Base-by-base conservation (phyloP, 2,888 invertebrate species). In the Athetis lepigone region DNA sequence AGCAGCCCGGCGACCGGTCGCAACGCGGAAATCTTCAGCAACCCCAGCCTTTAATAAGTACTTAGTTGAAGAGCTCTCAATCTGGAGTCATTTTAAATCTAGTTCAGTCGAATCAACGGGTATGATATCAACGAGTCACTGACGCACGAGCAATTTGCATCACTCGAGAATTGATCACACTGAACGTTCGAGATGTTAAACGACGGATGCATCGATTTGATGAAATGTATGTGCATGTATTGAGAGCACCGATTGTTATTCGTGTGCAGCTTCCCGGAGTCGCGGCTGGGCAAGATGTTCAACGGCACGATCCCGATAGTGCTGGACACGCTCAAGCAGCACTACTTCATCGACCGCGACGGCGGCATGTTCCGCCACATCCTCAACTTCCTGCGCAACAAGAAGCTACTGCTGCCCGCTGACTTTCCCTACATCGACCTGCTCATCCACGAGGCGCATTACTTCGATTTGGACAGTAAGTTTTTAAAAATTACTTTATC, bases 281-380 rank as follows among this genome's bases (percentile, higher is more conserved):
- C 99, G 2, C 96, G 97, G 80, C 95, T 99, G 79, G 98, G 98
- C 13, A 98, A 98, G 93, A 96, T 99, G 90, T 99, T 99, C 94
- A 98, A 98, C 89, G 99, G 99, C 36, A 97, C 97, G 80, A 98
- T 99, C 83, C 99, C 99, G 4, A 99, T 99, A 79, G 98, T 99
- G 16, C 94, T 99, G 90, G 99, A 99, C 90, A 98, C 98, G 4
- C 93, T 99, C 79, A 99, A 99, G 92, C 99, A 99, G 88, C 99
- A 99, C 90, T 99, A 99, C 92, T 99, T 99, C 95, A 99, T 99
- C 84, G 99, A 99, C 95, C 96, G 99, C 50, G 99, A 99, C 89
- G 99, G 99, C 3, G 98, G 98, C 77, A 98, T 99, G 97, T 99
- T 99, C 95, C 96, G 99, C 21, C 99, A 99, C 91, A 98, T 99